A percentile compares a stretch with the other conserved stretches of the same genome.
Conservation (phyloP, 2,888 invertebrate species). For the Phytoseiulus persimilis region DNA sequence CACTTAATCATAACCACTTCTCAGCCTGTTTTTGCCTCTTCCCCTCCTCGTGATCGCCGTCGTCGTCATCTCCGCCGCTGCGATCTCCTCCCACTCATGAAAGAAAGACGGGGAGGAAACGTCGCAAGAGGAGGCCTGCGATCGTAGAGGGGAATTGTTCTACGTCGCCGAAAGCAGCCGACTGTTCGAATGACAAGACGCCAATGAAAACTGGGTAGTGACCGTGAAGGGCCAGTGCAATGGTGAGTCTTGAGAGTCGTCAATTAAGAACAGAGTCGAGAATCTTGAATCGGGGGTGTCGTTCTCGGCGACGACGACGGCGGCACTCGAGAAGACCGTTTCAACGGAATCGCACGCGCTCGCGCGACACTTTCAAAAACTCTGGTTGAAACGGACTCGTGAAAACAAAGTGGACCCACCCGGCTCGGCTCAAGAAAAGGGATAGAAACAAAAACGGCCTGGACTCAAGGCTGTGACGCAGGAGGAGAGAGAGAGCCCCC, state of each 20-base stretch:
- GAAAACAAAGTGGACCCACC: neutral
- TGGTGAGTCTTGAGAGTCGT: neutral
- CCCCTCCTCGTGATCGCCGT: neutral
- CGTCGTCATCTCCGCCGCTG: neutral
- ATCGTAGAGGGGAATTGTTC: neutral
- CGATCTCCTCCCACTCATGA: neutral
- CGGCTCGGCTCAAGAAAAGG: neutral
- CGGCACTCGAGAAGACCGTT: neutral
- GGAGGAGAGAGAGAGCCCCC: neutral
- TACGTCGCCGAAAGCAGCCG: neutral
- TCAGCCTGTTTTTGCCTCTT: neutral
- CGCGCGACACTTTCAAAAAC: neutral
- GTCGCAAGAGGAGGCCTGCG: neutral
- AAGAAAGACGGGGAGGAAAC: neutral
- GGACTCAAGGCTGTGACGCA: neutral
- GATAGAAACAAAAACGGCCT: neutral
- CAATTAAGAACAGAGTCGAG: neutral
- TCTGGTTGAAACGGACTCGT: neutral
- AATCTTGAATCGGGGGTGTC: neutral
- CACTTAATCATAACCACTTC: constrained; percentile 28
- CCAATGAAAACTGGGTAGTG: neutral
- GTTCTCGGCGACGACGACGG: neutral
- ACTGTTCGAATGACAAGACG: constrained; percentile 5
- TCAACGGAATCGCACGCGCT: neutral
- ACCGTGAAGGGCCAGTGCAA: neutral